Conservation (phyloP, 2,888 invertebrate genomes). For the Acanthopleura granulata region DNA sequence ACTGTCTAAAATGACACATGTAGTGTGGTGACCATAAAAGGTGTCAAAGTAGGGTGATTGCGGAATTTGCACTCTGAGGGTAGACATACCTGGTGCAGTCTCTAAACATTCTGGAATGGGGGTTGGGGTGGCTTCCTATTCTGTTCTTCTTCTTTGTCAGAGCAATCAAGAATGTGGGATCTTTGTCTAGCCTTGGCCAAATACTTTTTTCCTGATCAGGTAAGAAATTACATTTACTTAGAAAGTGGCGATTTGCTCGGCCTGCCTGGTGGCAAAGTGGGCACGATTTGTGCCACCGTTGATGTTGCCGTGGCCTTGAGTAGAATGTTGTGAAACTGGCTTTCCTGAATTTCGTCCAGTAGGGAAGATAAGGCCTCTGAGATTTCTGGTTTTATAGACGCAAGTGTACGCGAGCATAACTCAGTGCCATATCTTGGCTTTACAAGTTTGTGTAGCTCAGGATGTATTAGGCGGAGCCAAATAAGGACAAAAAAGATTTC, state of each 20-base stretch:
- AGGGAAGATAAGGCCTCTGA: slow-evolving; percentile 20
- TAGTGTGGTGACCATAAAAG: slow-evolving; percentile 40
- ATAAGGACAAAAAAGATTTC: slow-evolving; percentile 28
- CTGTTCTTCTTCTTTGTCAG: neutral
- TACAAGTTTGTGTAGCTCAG: slow-evolving; percentile 23
- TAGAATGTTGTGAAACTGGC: neutral
- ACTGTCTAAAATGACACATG: too few relatives aligned
- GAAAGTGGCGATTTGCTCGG: neutral
- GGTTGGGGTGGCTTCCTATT: neutral
- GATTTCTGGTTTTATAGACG: slow-evolving; percentile 20
- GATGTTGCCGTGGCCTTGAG: too few relatives aligned
- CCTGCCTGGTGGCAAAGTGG: too few relatives aligned
- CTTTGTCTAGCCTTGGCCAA: neutral
- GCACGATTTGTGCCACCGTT: too few relatives aligned
- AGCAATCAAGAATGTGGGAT: neutral
- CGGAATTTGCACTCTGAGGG: neutral
- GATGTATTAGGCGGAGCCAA: slow-evolving; percentile 25
- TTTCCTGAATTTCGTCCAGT: slow-evolving; percentile 21
- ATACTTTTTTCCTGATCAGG: neutral
- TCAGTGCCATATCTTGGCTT: slow-evolving; percentile 18
- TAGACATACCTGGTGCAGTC: neutral
- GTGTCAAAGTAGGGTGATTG: slow-evolving; percentile 22
- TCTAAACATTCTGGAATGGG: too few relatives aligned
- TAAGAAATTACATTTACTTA: slow-evolving; percentile 1
- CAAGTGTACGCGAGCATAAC: slow-evolving; percentile 9